These are phyloP conservation scores for Dicycla oo DNA, from an alignment of 2,888 invertebrate genomes.

Conservation along the genomic window DNA sequence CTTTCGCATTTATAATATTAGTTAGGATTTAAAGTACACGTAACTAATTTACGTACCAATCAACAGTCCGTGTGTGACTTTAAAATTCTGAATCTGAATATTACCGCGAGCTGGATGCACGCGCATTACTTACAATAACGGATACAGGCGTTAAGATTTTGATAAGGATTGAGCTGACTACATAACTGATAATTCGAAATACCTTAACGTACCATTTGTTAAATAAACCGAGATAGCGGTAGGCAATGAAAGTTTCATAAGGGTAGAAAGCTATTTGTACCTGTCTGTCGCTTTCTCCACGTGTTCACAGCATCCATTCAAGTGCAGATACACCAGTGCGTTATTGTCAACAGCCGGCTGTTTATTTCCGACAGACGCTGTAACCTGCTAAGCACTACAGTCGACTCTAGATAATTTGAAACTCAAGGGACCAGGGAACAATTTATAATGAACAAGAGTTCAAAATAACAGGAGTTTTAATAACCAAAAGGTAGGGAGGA, in stretches of 20 bases:
- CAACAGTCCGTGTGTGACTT: not conserved
- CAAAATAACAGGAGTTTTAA: no score
- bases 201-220: not conserved
- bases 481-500: no score
- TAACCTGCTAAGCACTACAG: constrained; percentile 17
- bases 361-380: constrained; percentile 32
- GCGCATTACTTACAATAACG: not conserved
- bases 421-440: no score
- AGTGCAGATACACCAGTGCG: constrained; percentile 29
- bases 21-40: no score
- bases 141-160: constrained; percentile 9
- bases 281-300: constrained; percentile 38
- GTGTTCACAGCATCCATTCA: constrained; percentile 29
- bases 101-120: not conserved
- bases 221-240: not conserved
- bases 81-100: not conserved
- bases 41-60: not conserved
- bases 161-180: constrained; percentile 14
- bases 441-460: no score
- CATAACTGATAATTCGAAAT: constrained; percentile 5
- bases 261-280: constrained; percentile 46
- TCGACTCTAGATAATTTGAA: no score
- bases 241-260: constrained; percentile 29
- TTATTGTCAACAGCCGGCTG: constrained; percentile 28
- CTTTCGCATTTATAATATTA: no score